Evolutionary conservation across 2,888 invertebrate genomes (phyloP).

Genomic region (Amiota minor): DNA sequence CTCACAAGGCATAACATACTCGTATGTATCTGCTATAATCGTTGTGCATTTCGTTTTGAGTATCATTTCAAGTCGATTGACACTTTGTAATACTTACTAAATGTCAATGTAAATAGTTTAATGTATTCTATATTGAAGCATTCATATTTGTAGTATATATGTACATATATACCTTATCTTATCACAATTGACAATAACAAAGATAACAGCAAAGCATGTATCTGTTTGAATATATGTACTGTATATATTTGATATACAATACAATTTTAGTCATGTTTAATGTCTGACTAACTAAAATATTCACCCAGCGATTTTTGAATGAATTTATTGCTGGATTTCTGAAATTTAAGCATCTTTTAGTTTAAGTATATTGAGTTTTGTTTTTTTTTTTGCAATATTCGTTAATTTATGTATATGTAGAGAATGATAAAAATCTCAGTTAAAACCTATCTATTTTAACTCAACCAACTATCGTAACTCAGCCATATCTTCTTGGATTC

Average conservation of each 20-base stretch:
- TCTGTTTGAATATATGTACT: conserved; percentile 7
- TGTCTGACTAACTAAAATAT: neutral
- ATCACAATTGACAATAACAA: conserved; percentile 39
- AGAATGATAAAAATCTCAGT: too few relatives aligned
- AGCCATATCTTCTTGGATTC: too few relatives aligned
- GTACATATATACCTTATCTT: conserved; percentile 43
- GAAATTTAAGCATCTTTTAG: too few relatives aligned
- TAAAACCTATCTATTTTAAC: too few relatives aligned
- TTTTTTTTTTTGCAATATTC: too few relatives aligned
- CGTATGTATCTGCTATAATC: neutral
- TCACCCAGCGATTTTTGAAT: neutral
- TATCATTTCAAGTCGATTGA: conserved; percentile 39
- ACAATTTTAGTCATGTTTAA: neutral
- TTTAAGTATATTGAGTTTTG: too few relatives aligned
- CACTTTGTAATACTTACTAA: conserved; percentile 41
- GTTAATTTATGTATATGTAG: too few relatives aligned
- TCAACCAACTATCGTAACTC: too few relatives aligned
- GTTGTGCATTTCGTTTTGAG: neutral
- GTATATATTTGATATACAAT: conserved; percentile 7
- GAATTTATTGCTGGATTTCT: too few relatives aligned
- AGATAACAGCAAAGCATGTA: conserved; percentile 8
- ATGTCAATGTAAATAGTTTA: conserved; percentile 15
- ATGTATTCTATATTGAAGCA: conserved; percentile 1
- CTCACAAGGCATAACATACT: conserved; percentile 5
- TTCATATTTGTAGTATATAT: conserved; percentile 1